Evolutionary conservation across 2,797 vertebrate species (phyloP), one percentile per base, ranked within the genome.

Genomic region (Xerus rutilus): DNA sequence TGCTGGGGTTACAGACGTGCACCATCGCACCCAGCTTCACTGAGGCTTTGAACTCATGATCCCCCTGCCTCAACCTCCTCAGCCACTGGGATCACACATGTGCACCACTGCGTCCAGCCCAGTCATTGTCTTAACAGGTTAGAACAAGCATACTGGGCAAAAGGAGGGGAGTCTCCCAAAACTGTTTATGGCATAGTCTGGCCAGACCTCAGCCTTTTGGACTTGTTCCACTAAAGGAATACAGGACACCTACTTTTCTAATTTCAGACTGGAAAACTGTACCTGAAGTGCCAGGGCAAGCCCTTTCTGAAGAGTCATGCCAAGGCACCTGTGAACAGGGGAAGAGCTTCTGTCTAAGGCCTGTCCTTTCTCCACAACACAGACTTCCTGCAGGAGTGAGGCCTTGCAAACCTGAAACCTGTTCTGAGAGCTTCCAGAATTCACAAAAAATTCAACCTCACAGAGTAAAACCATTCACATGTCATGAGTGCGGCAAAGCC

Each of bases 401-500:
- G 20, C 43, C 49, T 78, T 23, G 0, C 9, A 54, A 47, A 69
- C 23, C 47, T 72, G 69, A 78, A 45, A n/a, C 20, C 9, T 52
- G 28, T 1, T 1, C 69, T 1, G 0, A 62, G 47, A 39, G 54
- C 47, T 73, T 73, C 49, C 64, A 77, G n/a, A 81, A 39, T 0
- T 52, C 23, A 2, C 62, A 59, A 18, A 3, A 49, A 13, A 32
- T 30, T 8, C 13, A 64, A 2, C 23, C 17, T 79, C 95, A 64
- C 83, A 35, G 81, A 79, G 83, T 52, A 0, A 97, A 95, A 59
- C 97, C 97, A 0, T 95, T 96, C 59, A 65, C 28, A 0, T 96
- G 97, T 64, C 28, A 64, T 0, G 86, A 97, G 4, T 97, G 97
- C 15, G 96, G 96, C 62, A 97, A 96, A 89, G 86, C 96, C 85